Base-by-base conservation (phyloP, 2,113 vertebrate genomes). In the Coreoperca whiteheadi region DNA sequence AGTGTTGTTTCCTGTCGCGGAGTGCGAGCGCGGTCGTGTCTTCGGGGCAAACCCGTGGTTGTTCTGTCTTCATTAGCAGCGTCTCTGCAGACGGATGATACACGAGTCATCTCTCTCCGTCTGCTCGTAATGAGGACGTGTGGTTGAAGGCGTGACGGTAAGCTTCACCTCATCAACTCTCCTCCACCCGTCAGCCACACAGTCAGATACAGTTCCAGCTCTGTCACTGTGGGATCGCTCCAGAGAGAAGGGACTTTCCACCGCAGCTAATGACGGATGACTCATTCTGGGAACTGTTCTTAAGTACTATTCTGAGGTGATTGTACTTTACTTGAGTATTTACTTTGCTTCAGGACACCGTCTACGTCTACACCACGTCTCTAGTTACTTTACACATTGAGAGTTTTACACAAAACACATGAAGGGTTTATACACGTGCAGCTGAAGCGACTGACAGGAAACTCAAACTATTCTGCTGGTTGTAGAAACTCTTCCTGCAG, bases 71-170 rank as follows among this genome's bases (percentile, higher is more conserved):
- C n/a, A n/a, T n/a, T n/a, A n/a, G n/a, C n/a, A n/a, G n/a, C n/a
- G n/a, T n/a, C n/a, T n/a, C n/a, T n/a, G n/a, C n/a, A n/a, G n/a
- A n/a, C n/a, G n/a, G n/a, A n/a, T n/a, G n/a, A 43, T 63, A 3
- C 15, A 1, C 39, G 41, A 81, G 37, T 66, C 60, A 32, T 57
- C 77, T 25, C 18, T 28, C 0, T 65, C 32, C 30, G 54, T 48
- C 74, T 39, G 63, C 65, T 69, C 54, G 0, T 77, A 32, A 50
- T 73, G 51, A 59, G 41, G 59, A 43, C 21, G 20, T 78, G 74
- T 8, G 74, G 67, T 39, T 63, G 39, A 71, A 50, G 23, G 23
- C 30, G 53, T 43, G 28, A 72, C 3, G 34, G 43, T 21, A 76
- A 6, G 32, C 73, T 41, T 41, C 57, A 0, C 59, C 1, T 75